Conservation (phyloP, 2,797 vertebrate species). For the Rousettus madagascariensis region DNA sequence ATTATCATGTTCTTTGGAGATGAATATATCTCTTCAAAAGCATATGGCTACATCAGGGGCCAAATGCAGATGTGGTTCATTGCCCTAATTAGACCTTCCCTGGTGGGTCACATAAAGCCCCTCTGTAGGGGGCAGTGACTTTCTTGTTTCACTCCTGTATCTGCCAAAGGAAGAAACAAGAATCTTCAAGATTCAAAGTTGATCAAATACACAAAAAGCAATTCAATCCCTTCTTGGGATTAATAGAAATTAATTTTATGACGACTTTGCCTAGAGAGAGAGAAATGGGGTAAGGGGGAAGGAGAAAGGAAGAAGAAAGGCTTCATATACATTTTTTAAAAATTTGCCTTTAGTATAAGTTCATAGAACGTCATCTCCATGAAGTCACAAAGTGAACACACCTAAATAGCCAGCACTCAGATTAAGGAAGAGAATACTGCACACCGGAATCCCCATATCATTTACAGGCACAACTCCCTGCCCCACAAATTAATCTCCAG, state of each 20-base stretch:
- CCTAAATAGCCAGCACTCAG: background rate
- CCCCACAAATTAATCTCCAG: background rate
- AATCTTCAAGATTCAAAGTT: background rate
- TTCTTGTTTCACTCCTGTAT: background rate
- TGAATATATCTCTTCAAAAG: background rate
- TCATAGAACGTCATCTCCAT: background rate
- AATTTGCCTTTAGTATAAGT: background rate
- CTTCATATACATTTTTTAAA: background rate
- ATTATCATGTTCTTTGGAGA: background rate
- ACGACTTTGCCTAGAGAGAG: background rate
- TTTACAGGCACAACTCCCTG: rapidly evolving
- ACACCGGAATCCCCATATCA: rapidly evolving
- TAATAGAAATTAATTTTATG: background rate
- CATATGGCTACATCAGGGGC: background rate
- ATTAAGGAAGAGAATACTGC: background rate
- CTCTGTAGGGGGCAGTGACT: background rate
- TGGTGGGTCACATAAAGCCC: too few species aligned
- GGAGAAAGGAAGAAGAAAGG: background rate
- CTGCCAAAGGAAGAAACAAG: background rate
- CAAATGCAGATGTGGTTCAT: background rate
- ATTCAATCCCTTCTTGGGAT: background rate
- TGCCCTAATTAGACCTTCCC: background rate
- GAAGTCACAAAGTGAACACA: background rate
- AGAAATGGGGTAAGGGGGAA: rapidly evolving
- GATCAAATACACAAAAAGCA: background rate